Percentiles rank a stretch among this genome's conserved stretches.
Conservation (phyloP, 2,797 vertebrate genomes). For the Gadopsis marmoratus region DNA sequence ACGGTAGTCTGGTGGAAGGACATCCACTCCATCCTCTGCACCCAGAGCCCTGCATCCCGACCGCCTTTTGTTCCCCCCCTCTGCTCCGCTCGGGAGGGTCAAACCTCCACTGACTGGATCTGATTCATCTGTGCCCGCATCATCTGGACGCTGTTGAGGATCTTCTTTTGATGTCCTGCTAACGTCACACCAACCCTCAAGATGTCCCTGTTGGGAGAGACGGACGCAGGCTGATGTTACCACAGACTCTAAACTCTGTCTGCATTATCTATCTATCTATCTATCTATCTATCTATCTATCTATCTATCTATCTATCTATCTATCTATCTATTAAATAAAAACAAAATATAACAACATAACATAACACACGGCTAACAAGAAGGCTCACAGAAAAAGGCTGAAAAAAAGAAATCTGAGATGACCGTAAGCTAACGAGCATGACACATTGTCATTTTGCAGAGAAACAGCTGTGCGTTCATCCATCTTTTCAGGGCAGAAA, state of each 20-base stretch:
- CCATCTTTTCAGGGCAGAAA: conserved; percentile 20
- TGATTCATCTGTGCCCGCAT: conserved; percentile 99
- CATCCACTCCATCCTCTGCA: conserved; percentile 70
- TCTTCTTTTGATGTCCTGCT: conserved; percentile 99
- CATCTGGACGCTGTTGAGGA: conserved; percentile 99
- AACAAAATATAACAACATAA: background rate
- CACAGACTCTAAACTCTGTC: conserved; percentile 14
- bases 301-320: background rate
- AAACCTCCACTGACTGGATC: conserved; percentile 99
- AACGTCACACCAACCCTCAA: conserved; percentile 97
- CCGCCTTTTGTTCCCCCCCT: conserved; percentile 35
- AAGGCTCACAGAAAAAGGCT: conserved; percentile 3
- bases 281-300: background rate
- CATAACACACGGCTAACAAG: conserved; percentile 3
- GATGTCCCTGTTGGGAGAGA: conserved; percentile 90
- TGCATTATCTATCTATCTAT: background rate
- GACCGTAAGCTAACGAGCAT: conserved; percentile 23
- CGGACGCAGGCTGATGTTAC: conserved; percentile 40
- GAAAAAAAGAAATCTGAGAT: conserved; percentile 1
- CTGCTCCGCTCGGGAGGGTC: conserved; percentile 74
- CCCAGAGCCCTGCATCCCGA: conserved; percentile 63
- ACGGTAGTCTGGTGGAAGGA: conserved; percentile 69
- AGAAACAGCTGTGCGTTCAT: conserved; percentile 42
- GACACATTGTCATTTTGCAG: conserved; percentile 14
- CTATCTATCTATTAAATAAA: background rate